Conservation (phyloP, 2,888 invertebrate species). For the Baccha elongata region DNA sequence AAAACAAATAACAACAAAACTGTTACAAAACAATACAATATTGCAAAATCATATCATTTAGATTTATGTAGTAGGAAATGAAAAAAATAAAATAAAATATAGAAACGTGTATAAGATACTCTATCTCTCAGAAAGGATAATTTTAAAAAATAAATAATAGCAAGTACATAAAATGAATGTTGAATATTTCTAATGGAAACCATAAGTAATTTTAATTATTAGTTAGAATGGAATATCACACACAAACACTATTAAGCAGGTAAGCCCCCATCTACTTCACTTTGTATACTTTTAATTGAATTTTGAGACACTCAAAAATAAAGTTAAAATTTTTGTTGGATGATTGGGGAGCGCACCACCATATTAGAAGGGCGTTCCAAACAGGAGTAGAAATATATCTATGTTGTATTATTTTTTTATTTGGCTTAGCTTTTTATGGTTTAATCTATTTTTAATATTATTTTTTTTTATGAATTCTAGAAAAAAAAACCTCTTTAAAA, state of each 20-base stretch:
- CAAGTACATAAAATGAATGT: slow-evolving; percentile 67
- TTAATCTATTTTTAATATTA: neutral
- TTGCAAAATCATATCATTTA: slow-evolving; percentile 74
- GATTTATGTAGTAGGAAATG: slow-evolving; percentile 67
- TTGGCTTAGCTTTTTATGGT: slow-evolving; percentile 1
- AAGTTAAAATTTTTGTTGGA: neutral
- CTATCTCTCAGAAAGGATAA: slow-evolving; percentile 61
- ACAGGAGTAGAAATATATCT: neutral
- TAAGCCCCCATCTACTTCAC: slow-evolving; percentile 11
- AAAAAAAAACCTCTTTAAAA: slow-evolving; percentile 23
- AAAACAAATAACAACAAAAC: slow-evolving; percentile 39
- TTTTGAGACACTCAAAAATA: neutral
- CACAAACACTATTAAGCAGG: slow-evolving; percentile 41
- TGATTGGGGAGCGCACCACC: neutral
- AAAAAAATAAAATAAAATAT: slow-evolving; percentile 46
- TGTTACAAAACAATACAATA: slow-evolving; percentile 68
- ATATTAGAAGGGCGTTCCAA: neutral
- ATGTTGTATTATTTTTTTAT: neutral
- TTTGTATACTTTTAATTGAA: neutral
- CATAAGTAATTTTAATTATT: slow-evolving; percentile 37
- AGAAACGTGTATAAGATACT: slow-evolving; percentile 73
- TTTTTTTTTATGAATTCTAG: neutral
- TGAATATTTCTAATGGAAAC: slow-evolving; percentile 58
- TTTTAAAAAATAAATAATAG: slow-evolving; percentile 45
- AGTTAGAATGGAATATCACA: slow-evolving; percentile 59